A percentile compares a stretch with the other conserved stretches of the same genome.
Conservation (phyloP, 1,140 invertebrate species). For the Periplaneta americana region DNA sequence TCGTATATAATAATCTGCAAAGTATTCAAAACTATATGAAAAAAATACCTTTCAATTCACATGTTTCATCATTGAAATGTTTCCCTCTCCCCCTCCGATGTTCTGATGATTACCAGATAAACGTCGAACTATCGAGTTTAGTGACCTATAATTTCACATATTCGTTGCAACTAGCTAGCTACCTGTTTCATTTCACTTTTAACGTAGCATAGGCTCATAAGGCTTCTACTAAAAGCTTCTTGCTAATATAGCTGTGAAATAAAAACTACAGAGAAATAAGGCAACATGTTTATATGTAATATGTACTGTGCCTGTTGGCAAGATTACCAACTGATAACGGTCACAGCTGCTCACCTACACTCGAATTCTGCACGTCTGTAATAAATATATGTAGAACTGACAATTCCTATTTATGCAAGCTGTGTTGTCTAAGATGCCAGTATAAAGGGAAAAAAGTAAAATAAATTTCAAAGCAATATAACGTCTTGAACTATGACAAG, state of each 20-base stretch:
- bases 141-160: background rate
- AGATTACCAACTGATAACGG: background rate
- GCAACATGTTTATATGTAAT: background rate
- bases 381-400: background rate
- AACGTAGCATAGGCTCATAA: background rate
- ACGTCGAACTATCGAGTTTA: background rate
- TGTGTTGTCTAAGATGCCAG: background rate
- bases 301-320: background rate
- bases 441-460: background rate
- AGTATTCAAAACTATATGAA: background rate
- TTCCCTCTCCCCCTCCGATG: background rate
- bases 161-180: too few relatives aligned
- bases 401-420: background rate
- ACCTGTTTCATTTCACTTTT: background rate
- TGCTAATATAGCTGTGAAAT: too few relatives aligned
- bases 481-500: background rate
- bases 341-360: background rate
- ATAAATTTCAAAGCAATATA: background rate
- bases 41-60: background rate
- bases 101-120: background rate
- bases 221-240: background rate
- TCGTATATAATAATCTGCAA: background rate
- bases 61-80: background rate
- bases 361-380: background rate
- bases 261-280: background rate